Evolutionary conservation across 2,888 invertebrate species (phyloP).

Genomic region (Ophion ellenae): DNA sequence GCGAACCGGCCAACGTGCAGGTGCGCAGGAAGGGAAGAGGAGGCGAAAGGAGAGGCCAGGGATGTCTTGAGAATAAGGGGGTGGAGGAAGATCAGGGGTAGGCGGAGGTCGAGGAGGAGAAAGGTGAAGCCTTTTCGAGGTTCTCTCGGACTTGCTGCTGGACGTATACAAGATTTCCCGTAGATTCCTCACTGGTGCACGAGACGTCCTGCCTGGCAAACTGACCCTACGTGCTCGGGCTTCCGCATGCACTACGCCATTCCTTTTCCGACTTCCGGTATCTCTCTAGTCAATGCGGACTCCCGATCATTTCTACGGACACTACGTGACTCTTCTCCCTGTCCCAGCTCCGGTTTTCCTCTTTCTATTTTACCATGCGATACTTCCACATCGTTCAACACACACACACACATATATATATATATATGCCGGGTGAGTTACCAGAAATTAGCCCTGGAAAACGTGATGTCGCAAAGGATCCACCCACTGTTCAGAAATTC

Average conservation of each 20-base stretch:
- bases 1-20: conserved; percentile 64
- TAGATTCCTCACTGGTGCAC: conserved; percentile 76
- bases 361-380: not conserved
- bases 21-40: conserved; percentile 28
- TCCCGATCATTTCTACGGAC: conserved; percentile 71
- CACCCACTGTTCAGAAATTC: too few species aligned
- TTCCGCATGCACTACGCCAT: conserved; percentile 74
- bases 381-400: conserved; percentile 18
- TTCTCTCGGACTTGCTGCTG: conserved; percentile 69
- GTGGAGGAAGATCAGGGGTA: not conserved
- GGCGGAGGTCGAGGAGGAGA: conserved; percentile 13
- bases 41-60: conserved; percentile 43
- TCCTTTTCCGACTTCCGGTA: conserved; percentile 73
- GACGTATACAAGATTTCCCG: conserved; percentile 77
- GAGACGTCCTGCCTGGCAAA: conserved; percentile 78
- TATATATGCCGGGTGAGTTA: not conserved
- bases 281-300: conserved; percentile 70
- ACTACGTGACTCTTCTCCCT: conserved; percentile 56
- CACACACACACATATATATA: not conserved
- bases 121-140: conserved; percentile 49
- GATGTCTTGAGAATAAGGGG: conserved; percentile 41
- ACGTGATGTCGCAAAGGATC: too few species aligned
- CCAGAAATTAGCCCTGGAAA: too few species aligned
- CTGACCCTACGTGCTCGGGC: conserved; percentile 79
- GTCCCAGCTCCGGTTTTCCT: not conserved